Percentiles rank a stretch among this genome's conserved stretches.
Conservation (phyloP, 2,888 invertebrate genomes). For the Dione vanillae region DNA sequence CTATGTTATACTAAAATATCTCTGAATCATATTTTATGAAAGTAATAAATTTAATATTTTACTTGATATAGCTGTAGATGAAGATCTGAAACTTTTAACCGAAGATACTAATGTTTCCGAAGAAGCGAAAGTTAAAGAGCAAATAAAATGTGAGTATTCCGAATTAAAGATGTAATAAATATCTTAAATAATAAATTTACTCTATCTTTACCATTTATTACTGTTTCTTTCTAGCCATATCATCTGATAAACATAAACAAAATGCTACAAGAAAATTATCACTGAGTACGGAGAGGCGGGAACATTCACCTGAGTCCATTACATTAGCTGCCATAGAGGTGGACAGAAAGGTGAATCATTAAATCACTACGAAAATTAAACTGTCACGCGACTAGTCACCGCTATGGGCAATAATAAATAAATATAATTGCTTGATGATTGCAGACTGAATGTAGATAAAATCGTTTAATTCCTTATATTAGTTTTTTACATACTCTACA, state of each 20-base stretch:
- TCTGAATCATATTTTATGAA: conserved; percentile 1
- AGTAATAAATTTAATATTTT: not conserved
- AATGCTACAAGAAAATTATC: conserved; percentile 58
- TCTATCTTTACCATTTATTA: not conserved
- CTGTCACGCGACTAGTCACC: conserved; percentile 31
- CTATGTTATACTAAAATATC: not conserved
- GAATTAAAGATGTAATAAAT: not conserved
- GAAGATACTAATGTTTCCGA: conserved; percentile 47
- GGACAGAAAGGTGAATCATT: conserved; percentile 55
- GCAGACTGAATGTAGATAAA: conserved; percentile 1
- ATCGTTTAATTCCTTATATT: not conserved
- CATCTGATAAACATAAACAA: conserved; percentile 61
- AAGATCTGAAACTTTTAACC: conserved; percentile 58
- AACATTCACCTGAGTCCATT: conserved; percentile 59
- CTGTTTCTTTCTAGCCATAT: conserved; percentile 51
- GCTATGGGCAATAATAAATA: conserved; percentile 35
- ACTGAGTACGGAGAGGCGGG: conserved; percentile 56
- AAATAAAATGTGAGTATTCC: conserved; percentile 53
- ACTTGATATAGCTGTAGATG: conserved; percentile 55
- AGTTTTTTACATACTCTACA: not conserved
- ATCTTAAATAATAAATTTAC: not conserved
- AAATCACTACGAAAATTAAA: conserved; percentile 32
- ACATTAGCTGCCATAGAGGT: conserved; percentile 55
- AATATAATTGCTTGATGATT: conserved; percentile 13
- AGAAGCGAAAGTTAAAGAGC: conserved; percentile 52